Base-by-base conservation (phyloP, 1,140 invertebrate species). In the Drosophila nannoptera region DNA sequence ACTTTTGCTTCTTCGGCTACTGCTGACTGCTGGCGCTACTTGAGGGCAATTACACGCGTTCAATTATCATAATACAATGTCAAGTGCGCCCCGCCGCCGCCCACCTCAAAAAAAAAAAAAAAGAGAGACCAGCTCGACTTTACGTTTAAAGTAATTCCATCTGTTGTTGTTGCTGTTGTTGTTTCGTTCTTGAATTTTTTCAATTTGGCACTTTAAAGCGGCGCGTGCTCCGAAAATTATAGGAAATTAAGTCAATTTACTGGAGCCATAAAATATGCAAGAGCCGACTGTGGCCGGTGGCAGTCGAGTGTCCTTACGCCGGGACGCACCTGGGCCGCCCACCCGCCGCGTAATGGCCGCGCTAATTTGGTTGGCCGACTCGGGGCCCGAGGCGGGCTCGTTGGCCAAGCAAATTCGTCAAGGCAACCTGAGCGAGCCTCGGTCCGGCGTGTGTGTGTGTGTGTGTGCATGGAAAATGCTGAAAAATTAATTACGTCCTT, bases 401-500 rank as follows among this genome's bases (percentile, higher is more conserved):
- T 64, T 67, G 63, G 52, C 12, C 63, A 78, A 65, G 65, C 69
- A 86, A 84, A 84, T 86, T 86, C 81, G 81, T 86, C 81, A 86
- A 84, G 80, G 81, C 80, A 86, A 84, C 66, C 58, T 68, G 50
- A 56, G 43, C 16, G 14, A 31, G 29, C 31, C 22, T 8, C n/a
- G 7, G 22, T 58, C n/a, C n/a, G n/a, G 55, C 32, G 22, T n/a
- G n/a, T 12, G 33, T 11, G 12, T 9, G 32, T 32, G 31, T 38
- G 61, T 48, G 45, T 58, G 32, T 40, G 61, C 77, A 61, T 56
- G 75, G 77, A 77, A 78, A 87, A 84, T 87, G 81, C 77, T 87
- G 84, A 87, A 87, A 87, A 87, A 87, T 87, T 87, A 87, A 87
- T 87, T 87, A 87, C 86, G 80, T 87, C 84, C 86, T 87, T 87